Evolutionary conservation across 2,797 vertebrate species (phyloP), one percentile per base, ranked within the genome.

Genomic region (Atherinosoma microstoma): DNA sequence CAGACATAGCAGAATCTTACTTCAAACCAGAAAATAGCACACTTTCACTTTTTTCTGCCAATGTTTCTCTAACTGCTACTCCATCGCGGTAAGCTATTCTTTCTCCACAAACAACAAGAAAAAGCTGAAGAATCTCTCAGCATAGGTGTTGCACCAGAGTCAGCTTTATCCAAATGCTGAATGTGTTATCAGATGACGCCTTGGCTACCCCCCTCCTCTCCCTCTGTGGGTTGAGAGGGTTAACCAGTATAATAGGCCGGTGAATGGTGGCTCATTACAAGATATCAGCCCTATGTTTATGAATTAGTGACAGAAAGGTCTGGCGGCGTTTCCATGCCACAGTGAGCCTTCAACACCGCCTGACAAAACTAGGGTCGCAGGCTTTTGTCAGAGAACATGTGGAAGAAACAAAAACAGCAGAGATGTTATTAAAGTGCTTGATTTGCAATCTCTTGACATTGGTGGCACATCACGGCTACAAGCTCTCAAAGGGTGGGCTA

Each of bases 391-490:
- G 74, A 74, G 84, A 84, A 86, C 79, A 64, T 72, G 67, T 76
- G 76, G 75, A 80, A 74, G 82, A 86, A 89, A 87, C 67, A 77
- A 86, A 91, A 92, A 72, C 80, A 78, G 90, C 70, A 69, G 81
- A 80, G 86, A 87, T 90, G 81, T 93, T 93, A 93, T 93, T 92
- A 94, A 94, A 92, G 84, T 51, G 54, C 82, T 93, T 91, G 86
- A 94, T 93, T 93, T 93, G 90, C 90, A 92, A 90, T 90, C 84
- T 89, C 84, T 84, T 90, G 91, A 93, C 91, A 92, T 34, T 58
- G 85, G 86, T 85, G 89, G 87, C 90, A 90, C 87, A 78, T 85
- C 83, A 76, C 82, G 75, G 84, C 82, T 85, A 62, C 75, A 53
- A 68, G 16, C 67, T 76, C 86, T 67, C 86, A 64, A n/a, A 81